These are phyloP conservation scores for Carposina sasakii DNA, from an alignment of 1,140 invertebrate species.

Conservation along the genomic window DNA sequence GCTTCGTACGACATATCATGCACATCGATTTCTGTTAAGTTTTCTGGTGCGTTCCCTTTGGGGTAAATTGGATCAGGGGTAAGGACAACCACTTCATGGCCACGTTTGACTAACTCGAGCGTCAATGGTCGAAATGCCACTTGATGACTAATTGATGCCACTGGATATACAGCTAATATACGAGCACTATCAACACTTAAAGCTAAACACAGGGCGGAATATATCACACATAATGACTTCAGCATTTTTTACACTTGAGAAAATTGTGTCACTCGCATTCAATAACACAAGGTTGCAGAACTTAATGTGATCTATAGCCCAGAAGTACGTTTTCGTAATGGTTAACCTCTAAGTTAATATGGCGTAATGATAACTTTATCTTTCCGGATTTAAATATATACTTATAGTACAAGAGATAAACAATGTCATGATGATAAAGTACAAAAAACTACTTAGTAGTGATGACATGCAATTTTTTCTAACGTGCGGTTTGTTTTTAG, in stretches of 20 bases:
- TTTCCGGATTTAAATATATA: no score
- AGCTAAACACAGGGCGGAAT: neutral
- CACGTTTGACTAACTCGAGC: neutral
- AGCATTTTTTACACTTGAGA: neutral
- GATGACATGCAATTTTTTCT: no score
- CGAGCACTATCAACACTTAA: neutral
- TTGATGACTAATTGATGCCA: neutral
- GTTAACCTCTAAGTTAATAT: neutral
- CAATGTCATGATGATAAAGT: no score
- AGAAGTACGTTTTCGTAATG: neutral
- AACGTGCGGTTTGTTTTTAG: no score
- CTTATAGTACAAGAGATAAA: no score
- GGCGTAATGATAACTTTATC: no score
- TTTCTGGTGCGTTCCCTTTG: neutral
- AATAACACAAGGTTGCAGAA: neutral
- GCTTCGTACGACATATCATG: conserved; percentile 1
- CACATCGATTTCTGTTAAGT: conserved; percentile 3
- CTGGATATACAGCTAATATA: neutral
- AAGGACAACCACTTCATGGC: neutral
- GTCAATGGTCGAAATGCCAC: neutral
- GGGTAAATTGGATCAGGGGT: neutral
- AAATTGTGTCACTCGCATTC: neutral
- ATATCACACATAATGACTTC: neutral
- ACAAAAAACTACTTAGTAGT: no score
- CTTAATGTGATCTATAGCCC: neutral